These are phyloP conservation scores for Luscinia luscinia DNA, from an alignment of 2,797 vertebrate genomes.

Conservation along the genomic window DNA sequence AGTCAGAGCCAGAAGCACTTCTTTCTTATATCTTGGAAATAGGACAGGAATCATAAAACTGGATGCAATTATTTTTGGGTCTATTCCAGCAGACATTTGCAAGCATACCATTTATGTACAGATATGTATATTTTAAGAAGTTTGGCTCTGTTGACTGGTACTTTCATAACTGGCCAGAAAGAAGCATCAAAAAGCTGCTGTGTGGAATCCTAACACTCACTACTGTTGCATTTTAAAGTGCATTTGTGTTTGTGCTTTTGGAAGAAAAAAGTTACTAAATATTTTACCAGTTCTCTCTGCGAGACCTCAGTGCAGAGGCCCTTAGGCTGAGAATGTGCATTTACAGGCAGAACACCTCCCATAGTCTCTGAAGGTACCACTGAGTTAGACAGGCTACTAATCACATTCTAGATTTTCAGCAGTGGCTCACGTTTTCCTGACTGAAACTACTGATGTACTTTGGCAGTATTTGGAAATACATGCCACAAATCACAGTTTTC, in stretches of 20 bases:
- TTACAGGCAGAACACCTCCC: not conserved
- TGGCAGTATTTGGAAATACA: not conserved
- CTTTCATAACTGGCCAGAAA: not conserved
- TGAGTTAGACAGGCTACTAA: not conserved
- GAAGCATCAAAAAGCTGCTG: not conserved
- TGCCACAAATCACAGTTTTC: not conserved
- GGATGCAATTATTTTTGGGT: not conserved
- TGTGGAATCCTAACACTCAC: not conserved
- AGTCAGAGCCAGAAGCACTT: not conserved
- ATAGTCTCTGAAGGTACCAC: not conserved
- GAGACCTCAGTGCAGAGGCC: not conserved
- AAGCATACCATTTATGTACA: not conserved
- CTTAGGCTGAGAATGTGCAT: not conserved
- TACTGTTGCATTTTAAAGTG: not conserved
- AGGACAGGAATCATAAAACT: not conserved
- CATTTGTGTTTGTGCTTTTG: not conserved
- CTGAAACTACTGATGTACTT: not conserved
- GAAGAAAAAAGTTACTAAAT: not conserved
- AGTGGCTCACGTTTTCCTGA: fast-evolving
- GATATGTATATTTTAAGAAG: not conserved
- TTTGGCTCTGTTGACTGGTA: not conserved
- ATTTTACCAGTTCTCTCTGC: not conserved
- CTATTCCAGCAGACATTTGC: not conserved
- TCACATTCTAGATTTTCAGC: not conserved
- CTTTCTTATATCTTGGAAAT: not conserved